These are phyloP conservation scores for Hylomyscus alleni DNA, from an alignment of 2,797 vertebrate species.

Conservation along the genomic window DNA sequence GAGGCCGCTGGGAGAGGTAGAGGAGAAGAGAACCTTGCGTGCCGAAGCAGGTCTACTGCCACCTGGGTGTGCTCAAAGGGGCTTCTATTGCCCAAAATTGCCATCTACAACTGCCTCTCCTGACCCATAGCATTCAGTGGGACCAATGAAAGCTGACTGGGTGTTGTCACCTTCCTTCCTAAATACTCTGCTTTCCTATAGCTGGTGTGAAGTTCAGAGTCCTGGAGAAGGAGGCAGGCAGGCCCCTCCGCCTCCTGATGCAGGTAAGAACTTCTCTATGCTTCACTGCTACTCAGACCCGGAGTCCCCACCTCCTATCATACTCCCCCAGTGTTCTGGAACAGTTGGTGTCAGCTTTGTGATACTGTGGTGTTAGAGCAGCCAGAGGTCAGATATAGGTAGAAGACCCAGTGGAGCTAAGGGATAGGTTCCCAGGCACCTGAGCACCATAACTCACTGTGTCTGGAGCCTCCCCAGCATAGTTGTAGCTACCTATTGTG, in stretches of 20 bases:
- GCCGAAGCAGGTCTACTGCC: background rate
- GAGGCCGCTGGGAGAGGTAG: background rate
- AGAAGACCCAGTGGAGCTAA: background rate
- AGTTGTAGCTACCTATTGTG: background rate
- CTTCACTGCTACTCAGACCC: background rate
- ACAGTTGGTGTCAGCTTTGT: background rate
- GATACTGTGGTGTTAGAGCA: background rate
- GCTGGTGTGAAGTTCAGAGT: constrained; percentile 97
- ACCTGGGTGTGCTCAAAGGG: background rate
- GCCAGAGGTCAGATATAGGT: background rate
- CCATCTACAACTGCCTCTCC: background rate
- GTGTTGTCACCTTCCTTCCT: background rate
- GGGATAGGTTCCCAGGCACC: background rate
- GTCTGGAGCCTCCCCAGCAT: background rate
- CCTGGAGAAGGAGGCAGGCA: constrained; percentile 92
- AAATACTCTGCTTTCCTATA: constrained; percentile 82
- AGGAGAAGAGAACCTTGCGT: background rate
- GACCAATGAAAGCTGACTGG: background rate
- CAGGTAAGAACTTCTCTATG: constrained; percentile 90
- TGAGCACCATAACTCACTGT: background rate
- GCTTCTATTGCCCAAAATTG: background rate
- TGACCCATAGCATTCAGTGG: background rate
- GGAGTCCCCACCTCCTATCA: rapidly evolving
- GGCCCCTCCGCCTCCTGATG: constrained; percentile 96
- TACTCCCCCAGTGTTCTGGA: background rate